phyloP scores from a whole-genome alignment of 2,797 vertebrate genomes.

The Hyperoplus immaculatus region DNA sequence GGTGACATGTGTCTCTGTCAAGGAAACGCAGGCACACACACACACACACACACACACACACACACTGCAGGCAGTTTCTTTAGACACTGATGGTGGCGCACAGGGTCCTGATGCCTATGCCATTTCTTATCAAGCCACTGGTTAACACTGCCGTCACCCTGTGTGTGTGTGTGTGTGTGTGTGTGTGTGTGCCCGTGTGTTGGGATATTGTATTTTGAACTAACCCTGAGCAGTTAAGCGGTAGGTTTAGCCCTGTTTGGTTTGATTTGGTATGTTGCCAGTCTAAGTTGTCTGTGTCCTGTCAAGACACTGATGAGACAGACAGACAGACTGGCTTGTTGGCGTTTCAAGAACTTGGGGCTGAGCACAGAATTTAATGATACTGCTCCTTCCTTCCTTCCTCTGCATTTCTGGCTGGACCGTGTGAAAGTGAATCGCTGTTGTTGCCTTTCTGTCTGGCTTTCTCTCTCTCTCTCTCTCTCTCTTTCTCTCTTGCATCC shows the following conservation, averaged over 20 bases:
- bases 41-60: constrained; percentile 32
- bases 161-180: neutral
- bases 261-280: neutral
- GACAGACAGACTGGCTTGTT: neutral
- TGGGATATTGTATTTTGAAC: constrained; percentile 2
- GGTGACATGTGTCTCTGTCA: constrained; percentile 49
- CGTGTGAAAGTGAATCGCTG: constrained; percentile 10
- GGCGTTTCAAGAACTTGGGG: neutral
- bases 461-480: constrained; percentile 9
- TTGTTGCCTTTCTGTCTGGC: neutral
- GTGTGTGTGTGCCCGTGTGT: constrained; percentile 1
- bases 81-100: constrained; percentile 38
- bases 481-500: neutral
- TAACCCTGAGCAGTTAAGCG: neutral
- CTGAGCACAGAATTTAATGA: constrained; percentile 12
- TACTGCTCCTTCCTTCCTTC: constrained; percentile 5
- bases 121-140: constrained; percentile 18
- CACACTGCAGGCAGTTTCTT: constrained; percentile 14
- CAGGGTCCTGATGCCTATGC: constrained; percentile 39
- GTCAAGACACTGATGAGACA: constrained; percentile 19
- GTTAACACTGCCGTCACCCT: neutral
- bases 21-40: neutral
- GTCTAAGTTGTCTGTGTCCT: neutral
- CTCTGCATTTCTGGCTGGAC: constrained; percentile 4
- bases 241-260: neutral